Base-by-base conservation (phyloP, 2,888 invertebrate species). In the Neoascia interrupta region DNA sequence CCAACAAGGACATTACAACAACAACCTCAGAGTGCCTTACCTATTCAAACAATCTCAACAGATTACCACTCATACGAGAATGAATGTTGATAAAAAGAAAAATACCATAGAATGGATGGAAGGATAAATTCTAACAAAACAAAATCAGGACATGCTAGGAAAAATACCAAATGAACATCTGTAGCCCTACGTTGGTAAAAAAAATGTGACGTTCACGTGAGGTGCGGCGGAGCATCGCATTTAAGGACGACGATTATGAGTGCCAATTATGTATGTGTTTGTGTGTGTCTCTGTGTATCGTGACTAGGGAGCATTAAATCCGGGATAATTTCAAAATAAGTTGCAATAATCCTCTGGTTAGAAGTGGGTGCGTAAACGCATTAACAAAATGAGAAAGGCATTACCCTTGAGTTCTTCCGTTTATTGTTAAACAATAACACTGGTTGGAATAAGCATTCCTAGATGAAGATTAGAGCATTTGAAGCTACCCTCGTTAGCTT, bases 11-110 rank as follows among this genome's bases (percentile, higher is more conserved):
- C 11, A 11, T n/a, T 2, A 11, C 11, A 43, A 36, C 15, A 43
- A 19, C 43, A 45, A 45, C 45, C 34, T 34, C 31, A 11, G 10
- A 31, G n/a, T 6, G 19, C 43, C 31, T 19, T 45, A 31, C 53
- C 64, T 60, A 66, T 73, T 64, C 39, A 58, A 66, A 66, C 39
- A 51, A 66, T 66, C 45, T 39, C 60, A 45, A 47, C 28, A 39
- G 66, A 66, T 74, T 74, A 54, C 66, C 26, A 54, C 26, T 60
- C 58, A 51, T 51, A 43, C 28, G 36, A 21, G 26, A 39, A 49
- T 41, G 28, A 53, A 43, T 34, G 34, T 21, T 28, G 31, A 31
- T 5, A 4, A 13, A 41, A 16, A 63, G 28, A 39, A 61, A 31
- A 49, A 61, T 18, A 5, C 19, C 41, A 26, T n/a, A 41, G 8